Percentiles rank a stretch among this genome's conserved stretches.
These are phyloP conservation scores for Salvelinus fontinalis DNA, from an alignment of 2,113 vertebrate species.

Conservation along the genomic window DNA sequence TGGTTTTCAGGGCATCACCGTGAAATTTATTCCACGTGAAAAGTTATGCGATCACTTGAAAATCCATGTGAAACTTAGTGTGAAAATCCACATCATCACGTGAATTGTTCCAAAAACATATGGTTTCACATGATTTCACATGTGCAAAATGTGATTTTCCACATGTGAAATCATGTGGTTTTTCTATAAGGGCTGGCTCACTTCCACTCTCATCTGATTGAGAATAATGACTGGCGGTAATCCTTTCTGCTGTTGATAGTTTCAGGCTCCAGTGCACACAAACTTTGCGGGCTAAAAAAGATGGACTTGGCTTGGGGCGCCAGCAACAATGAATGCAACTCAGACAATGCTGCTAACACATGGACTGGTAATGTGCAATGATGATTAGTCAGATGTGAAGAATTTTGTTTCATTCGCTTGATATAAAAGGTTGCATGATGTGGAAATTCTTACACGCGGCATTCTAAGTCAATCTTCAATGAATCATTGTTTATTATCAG, in stretches of 20 bases:
- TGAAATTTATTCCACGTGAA: too few relatives aligned
- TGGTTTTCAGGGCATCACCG: too few relatives aligned
- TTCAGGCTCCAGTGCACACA: slow-evolving; percentile 49
- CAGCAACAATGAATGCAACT: slow-evolving; percentile 15
- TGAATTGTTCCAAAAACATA: too few relatives aligned
- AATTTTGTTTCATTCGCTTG: neutral
- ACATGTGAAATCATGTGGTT: too few relatives aligned
- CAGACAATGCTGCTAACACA: slow-evolving; percentile 35
- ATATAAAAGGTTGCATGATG: too few relatives aligned
- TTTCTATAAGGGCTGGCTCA: neutral
- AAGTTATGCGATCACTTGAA: too few relatives aligned
- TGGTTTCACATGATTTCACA: too few relatives aligned
- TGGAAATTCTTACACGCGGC: neutral
- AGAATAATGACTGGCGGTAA: slow-evolving; percentile 36
- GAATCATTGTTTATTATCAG: too few relatives aligned
- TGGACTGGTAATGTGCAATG: neutral
- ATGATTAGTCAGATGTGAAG: slow-evolving; percentile 9
- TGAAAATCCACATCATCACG: too few relatives aligned
- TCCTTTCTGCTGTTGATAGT: slow-evolving; percentile 26
- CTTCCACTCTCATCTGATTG: slow-evolving; percentile 23
- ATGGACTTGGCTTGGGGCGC: slow-evolving; percentile 8
- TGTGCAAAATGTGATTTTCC: too few relatives aligned
- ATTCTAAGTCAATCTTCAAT: too few relatives aligned
- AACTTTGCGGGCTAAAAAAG: slow-evolving; percentile 22
- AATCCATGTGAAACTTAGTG: too few relatives aligned